These are phyloP conservation scores for Benthosema pterotum DNA, from an alignment of 2,797 vertebrate species.

Conservation along the genomic window DNA sequence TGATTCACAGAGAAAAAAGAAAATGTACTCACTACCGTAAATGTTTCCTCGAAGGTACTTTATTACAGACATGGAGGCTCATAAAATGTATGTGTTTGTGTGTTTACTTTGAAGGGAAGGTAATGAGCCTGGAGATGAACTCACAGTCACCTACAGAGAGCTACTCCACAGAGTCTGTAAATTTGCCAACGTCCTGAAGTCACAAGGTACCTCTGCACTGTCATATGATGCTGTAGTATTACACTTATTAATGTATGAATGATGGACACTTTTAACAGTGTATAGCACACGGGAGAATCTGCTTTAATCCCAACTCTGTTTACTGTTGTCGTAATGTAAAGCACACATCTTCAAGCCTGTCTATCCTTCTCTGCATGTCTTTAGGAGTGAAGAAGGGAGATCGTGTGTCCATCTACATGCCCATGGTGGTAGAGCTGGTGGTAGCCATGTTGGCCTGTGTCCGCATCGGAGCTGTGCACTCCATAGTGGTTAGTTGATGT, in stretches of 20 bases:
- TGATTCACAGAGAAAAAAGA: too few species aligned
- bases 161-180: constrained; percentile 90
- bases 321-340: too few species aligned
- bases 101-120: constrained; percentile 85
- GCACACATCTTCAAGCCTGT: neutral
- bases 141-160: constrained; percentile 89
- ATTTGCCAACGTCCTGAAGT: constrained; percentile 93
- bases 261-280: too few species aligned
- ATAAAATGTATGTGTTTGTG: neutral
- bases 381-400: constrained; percentile 94
- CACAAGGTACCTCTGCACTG: constrained; percentile 81
- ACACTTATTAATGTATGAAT: too few species aligned
- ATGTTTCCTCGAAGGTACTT: neutral
- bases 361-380: neutral
- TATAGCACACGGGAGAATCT: too few species aligned
- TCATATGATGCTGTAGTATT: too few species aligned
- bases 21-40: too few species aligned
- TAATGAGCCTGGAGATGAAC: constrained; percentile 89
- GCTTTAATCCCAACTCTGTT: too few species aligned
- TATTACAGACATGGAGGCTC: neutral
- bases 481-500: constrained; percentile 89
- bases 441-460: constrained; percentile 94
- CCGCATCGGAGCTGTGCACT: constrained; percentile 94
- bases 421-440: constrained; percentile 96
- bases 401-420: constrained; percentile 94